phyloP scores from a whole-genome alignment of 2,113 vertebrate species.

The Sarotherodon lohbergeri region DNA sequence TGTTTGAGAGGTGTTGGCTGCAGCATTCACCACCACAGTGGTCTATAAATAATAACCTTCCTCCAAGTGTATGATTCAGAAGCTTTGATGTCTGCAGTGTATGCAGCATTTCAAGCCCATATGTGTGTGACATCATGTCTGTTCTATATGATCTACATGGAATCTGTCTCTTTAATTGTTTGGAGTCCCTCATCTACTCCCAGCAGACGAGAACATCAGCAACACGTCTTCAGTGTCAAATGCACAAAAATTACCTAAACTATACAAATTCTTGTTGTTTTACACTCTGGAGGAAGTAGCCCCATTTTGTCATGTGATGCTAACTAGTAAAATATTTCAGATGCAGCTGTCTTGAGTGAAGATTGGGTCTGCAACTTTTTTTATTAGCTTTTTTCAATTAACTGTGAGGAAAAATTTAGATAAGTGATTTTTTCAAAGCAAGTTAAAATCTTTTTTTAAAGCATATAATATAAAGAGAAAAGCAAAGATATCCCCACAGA shows the following conservation, averaged over 20 bases:
- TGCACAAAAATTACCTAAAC: background rate
- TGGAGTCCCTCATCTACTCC: background rate
- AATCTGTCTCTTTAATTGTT: background rate
- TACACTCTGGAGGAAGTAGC: background rate
- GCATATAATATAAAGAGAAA: background rate
- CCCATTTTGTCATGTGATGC: background rate
- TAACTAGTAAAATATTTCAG: background rate
- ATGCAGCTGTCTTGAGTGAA: background rate
- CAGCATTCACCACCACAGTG: background rate
- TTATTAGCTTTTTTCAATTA: background rate
- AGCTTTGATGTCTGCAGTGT: background rate
- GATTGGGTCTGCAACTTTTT: background rate
- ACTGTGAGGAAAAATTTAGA: background rate
- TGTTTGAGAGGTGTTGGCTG: background rate
- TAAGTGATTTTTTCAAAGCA: background rate
- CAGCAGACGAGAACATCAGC: background rate
- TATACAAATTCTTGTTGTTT: background rate
- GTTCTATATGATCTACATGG: background rate
- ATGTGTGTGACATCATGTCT: background rate
- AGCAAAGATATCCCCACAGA: too few species aligned
- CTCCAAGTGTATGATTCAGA: conserved; percentile 33
- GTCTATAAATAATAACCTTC: conserved; percentile 41
- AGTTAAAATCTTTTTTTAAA: background rate
- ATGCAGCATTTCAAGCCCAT: background rate
- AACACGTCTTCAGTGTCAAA: background rate